These are phyloP conservation scores for Sebastes miniatus DNA, from an alignment of 2,797 vertebrate genomes.

Conservation along the genomic window DNA sequence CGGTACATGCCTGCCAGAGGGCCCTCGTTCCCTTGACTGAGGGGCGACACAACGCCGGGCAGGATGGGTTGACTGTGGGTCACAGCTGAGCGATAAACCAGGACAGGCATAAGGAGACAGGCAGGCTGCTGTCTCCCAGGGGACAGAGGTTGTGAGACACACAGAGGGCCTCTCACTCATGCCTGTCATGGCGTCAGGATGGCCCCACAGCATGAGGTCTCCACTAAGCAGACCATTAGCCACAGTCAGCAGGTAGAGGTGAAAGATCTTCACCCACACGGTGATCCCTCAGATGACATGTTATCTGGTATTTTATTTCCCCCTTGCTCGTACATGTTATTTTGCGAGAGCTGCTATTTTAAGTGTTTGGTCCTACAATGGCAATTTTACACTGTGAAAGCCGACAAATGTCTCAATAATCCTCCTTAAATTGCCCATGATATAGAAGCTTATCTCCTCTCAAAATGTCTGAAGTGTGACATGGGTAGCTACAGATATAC, in stretches of 20 bases:
- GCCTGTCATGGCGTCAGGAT: slow-evolving; percentile 47
- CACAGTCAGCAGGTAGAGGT: slow-evolving; percentile 60
- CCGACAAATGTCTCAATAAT: slow-evolving; percentile 24
- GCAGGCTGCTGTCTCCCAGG: slow-evolving; percentile 50
- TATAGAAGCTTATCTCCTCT: slow-evolving; percentile 22
- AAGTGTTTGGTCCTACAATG: slow-evolving; percentile 14
- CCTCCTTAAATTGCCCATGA: not conserved
- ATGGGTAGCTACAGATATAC: not conserved
- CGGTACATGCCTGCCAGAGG: slow-evolving; percentile 35
- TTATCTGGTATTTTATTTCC: slow-evolving; percentile 40
- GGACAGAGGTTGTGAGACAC: slow-evolving; percentile 57
- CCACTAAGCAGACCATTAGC: slow-evolving; percentile 72
- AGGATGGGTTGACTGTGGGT: slow-evolving; percentile 46
- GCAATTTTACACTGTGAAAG: slow-evolving; percentile 30
- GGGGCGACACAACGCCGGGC: slow-evolving; percentile 24
- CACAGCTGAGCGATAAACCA: slow-evolving; percentile 58
- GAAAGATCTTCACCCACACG: slow-evolving; percentile 62
- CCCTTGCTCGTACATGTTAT: slow-evolving; percentile 23
- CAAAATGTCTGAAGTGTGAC: not conserved
- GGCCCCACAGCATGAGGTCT: slow-evolving; percentile 59
- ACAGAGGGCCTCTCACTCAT: slow-evolving; percentile 55
- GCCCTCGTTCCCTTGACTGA: slow-evolving; percentile 12
- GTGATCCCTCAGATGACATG: slow-evolving; percentile 37
- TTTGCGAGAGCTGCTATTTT: slow-evolving; percentile 21
- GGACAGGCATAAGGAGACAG: slow-evolving; percentile 53